Percentiles rank a stretch among this genome's conserved stretches.
phyloP scores from a whole-genome alignment of 1,140 invertebrate species.

The Popillia japonica region DNA sequence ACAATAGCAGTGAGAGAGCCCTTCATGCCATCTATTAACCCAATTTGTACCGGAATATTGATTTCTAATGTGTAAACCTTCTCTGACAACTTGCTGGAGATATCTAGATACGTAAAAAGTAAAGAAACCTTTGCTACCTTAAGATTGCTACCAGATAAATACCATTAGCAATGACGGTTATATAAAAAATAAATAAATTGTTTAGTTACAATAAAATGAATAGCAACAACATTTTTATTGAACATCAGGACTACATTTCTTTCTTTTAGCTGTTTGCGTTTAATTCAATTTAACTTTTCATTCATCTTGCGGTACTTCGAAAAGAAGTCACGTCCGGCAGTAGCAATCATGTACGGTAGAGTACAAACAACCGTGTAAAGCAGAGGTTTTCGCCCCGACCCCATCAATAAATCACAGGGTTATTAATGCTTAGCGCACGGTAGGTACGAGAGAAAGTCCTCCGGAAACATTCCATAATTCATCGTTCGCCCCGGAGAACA shows the following conservation, averaged over 20 bases:
- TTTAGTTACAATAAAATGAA: too few relatives aligned
- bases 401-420: constrained; percentile 5
- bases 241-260: not conserved
- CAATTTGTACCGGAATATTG: too few relatives aligned
- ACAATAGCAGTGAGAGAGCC: too few relatives aligned
- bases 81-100: too few relatives aligned
- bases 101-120: too few relatives aligned
- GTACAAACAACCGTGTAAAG: constrained; percentile 18
- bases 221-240: not conserved
- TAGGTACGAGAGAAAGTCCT: not conserved
- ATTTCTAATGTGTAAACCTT: too few relatives aligned
- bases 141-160: too few relatives aligned
- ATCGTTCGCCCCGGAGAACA: not conserved
- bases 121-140: too few relatives aligned
- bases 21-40: too few relatives aligned
- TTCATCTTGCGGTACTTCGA: not conserved
- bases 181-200: too few relatives aligned
- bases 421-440: constrained; percentile 6
- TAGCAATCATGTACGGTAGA: not conserved
- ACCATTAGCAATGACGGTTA: too few relatives aligned
- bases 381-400: not conserved
- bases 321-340: not conserved
- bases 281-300: not conserved
- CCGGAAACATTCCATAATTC: constrained; percentile 10
- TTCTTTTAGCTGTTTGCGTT: not conserved